Base-by-base conservation (phyloP, 1,140 invertebrate species). In the Neodiprion lecontei region DNA sequence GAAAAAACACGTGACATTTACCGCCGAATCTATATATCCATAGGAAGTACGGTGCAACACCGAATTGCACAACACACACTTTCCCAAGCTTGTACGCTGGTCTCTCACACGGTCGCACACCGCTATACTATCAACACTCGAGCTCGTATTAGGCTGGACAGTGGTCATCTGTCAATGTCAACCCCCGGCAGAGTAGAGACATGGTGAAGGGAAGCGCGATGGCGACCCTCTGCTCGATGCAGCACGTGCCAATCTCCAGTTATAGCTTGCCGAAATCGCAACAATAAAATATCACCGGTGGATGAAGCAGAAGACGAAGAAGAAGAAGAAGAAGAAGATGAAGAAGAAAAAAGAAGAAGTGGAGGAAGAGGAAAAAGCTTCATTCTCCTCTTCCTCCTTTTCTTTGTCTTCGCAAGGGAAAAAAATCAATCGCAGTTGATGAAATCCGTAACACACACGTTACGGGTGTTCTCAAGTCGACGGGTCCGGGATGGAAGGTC, bases 91-190 rank as follows among this genome's bases (percentile, higher is more conserved):
- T 73, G 72, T 72, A 47, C 17, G 69, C 49, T 61, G 65, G 40
- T 9, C 28, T 72, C 61, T 74, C 66, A 66, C 66, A 48, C 49
- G 28, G 21, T 66, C 40, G 48, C 67, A 71, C 67, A 70, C 28
- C 49, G 72, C 48, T 14, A 76, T 76, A 74, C 80, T 82, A 81
- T 81, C 76, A 75, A 81, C 80, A 81, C 73, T 79, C 73, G 80
- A 77, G 78, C 81, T 79, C 76, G 79, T 81, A 83, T 84, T 79
- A 80, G 78, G 80, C 78, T 76, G 82, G 81, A 81, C 83, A 83
- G 79, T 77, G 80, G 81, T 83, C 83, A 85, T 85, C 79, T 79
- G 82, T 85, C 84, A 85, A 79, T 85, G 83, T 85, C 84, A 80
- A 75, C 73, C 78, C 72, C 74, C 72, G 23, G 53, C 74, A 73